Evolutionary conservation across 1,140 invertebrate species (phyloP), one percentile per base, ranked within the genome.

Genomic region (Procambarus clarkii): DNA sequence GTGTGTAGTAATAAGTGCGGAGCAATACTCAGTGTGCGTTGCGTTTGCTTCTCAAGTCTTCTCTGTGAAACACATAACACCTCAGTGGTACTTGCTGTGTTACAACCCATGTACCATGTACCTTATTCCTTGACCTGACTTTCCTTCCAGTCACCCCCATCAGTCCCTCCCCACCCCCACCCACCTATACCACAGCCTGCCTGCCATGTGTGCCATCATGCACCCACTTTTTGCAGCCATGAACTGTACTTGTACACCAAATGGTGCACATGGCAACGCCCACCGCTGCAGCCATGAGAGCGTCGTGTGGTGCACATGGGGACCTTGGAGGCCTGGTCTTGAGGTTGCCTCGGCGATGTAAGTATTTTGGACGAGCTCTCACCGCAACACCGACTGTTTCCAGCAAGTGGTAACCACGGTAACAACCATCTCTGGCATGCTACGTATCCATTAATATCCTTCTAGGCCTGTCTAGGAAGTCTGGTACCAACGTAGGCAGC

Each of bases 11-110:
- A 90, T 90, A 90, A 90, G 88, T 90, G 88, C 88, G 82, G 84
- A 91, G 90, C 90, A 91, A 91, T 91, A 91, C 90, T 91, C 90
- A 91, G 84, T 91, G 89, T 91, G 83, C 84, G 85, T 91, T 76
- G 64, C 81, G 60, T 86, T 86, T 86, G 84, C 79, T 91, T 81
- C 76, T 86, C 58, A 81, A 86, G 83, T 86, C 84, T 81, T 91
- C 85, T 91, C 90, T 91, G 90, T 91, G 90, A 91, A 91, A 91
- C 90, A 91, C 90, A 91, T 91, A 91, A 84, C 80, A 91, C 90
- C 90, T 91, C 90, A 91, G 90, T 91, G 90, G 90, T 91, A 82
- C 78, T 81, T 86, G 77, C 69, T 86, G 76, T 91, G 77, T 80
- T 74, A 58, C 82, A 80, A 82, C 88, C 50, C 86, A 88, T 60